Conservation (phyloP, 2,797 vertebrate genomes). For the Myioborus melanocephalus region DNA sequence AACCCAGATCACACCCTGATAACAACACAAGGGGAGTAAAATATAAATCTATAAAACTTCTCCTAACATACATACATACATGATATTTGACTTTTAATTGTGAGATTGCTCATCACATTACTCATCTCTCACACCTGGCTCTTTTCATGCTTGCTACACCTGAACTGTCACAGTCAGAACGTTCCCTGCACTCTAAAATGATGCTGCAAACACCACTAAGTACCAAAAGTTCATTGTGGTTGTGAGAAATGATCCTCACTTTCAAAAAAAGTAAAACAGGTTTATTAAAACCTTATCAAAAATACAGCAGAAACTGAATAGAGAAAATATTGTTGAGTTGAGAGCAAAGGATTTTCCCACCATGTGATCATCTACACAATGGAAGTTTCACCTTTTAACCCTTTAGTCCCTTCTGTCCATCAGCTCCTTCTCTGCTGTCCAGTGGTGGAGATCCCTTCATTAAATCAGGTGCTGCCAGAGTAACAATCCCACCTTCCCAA, state of each 20-base stretch:
- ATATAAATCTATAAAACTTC: no score
- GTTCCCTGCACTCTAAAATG: background rate
- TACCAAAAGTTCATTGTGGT: background rate
- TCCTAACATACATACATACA: no score
- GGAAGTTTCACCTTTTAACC: no score
- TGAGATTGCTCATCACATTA: background rate
- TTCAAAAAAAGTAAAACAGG: background rate
- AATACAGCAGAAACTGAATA: background rate
- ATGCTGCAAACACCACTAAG: accelerated
- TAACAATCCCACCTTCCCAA: no score
- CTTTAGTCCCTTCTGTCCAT: no score
- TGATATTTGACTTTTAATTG: no score
- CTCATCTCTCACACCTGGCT: background rate
- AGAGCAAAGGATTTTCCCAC: background rate
- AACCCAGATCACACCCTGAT: background rate
- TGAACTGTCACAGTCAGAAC: background rate
- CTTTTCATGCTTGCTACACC: background rate
- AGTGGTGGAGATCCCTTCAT: no score
- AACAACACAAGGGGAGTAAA: background rate
- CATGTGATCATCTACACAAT: no score
- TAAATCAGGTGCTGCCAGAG: accelerated
- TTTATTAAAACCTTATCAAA: background rate
- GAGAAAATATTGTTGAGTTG: accelerated
- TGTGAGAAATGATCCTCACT: background rate
- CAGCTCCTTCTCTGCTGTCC: no score